phyloP scores from a whole-genome alignment of 1,140 invertebrate genomes.

The Orussus abietinus region DNA sequence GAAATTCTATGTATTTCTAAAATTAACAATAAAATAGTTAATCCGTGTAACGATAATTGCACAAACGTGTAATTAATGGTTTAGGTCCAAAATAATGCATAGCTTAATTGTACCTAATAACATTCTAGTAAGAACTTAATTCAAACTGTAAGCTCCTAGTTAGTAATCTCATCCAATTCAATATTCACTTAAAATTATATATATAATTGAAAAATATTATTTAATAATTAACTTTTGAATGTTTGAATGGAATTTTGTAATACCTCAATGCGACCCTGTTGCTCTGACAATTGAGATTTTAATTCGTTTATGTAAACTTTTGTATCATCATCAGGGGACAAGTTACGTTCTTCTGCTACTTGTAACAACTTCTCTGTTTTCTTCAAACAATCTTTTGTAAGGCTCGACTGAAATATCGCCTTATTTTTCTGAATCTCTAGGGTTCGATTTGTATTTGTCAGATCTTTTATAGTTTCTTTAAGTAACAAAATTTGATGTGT shows the following conservation, averaged over 20 bases:
- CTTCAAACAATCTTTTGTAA: constrained; percentile 33
- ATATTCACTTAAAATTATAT: neutral
- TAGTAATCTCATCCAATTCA: too few relatives aligned
- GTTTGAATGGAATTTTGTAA: constrained; percentile 8
- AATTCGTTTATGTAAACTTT: constrained; percentile 30
- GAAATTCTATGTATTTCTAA: constrained; percentile 37
- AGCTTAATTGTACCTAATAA: constrained; percentile 2
- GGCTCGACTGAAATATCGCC: constrained; percentile 30
- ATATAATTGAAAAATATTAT: constrained; percentile 6
- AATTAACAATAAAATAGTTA: constrained; percentile 15
- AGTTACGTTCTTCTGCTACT: constrained; percentile 21
- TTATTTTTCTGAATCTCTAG: constrained; percentile 32
- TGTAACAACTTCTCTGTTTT: constrained; percentile 26
- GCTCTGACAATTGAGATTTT: constrained; percentile 26
- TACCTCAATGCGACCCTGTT: constrained; percentile 39
- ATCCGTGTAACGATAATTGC: neutral
- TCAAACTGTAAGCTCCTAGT: neutral
- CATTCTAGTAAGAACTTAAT: neutral
- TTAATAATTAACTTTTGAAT: constrained; percentile 11
- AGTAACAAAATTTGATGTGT: constrained; percentile 24
- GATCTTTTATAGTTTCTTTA: constrained; percentile 27
- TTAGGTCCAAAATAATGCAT: constrained; percentile 12
- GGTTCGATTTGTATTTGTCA: constrained; percentile 30
- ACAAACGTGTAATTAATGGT: constrained; percentile 2
- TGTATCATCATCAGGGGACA: constrained; percentile 19